These are phyloP conservation scores for Drosophila teissieri DNA, from an alignment of 1,140 invertebrate genomes.

Conservation along the genomic window DNA sequence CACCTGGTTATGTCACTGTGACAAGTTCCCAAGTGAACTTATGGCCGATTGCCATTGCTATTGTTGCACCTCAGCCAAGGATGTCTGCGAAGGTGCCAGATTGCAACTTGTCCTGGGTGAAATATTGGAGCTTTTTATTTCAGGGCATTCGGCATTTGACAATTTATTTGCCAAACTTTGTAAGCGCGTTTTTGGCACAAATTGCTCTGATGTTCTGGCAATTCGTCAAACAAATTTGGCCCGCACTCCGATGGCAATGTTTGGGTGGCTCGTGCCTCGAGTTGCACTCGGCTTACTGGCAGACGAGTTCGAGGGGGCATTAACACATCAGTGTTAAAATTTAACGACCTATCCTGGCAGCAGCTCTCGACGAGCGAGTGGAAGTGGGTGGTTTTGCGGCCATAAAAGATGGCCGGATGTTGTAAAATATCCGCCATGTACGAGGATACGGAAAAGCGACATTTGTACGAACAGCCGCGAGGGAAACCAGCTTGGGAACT, in stretches of 20 bases:
- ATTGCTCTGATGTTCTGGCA: conserved; percentile 75
- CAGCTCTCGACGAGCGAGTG: neutral
- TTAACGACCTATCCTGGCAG: conserved; percentile 58
- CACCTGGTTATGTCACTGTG: neutral
- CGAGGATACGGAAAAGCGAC: conserved; percentile 48
- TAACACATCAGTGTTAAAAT: conserved; percentile 81
- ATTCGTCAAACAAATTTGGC: conserved; percentile 71
- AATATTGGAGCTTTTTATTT: conserved; percentile 50
- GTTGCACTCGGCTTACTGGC: conserved; percentile 32
- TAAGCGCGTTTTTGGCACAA: conserved; percentile 45
- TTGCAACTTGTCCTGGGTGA: conserved; percentile 29
- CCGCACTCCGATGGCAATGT: conserved; percentile 13
- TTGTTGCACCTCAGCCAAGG: conserved; percentile 41
- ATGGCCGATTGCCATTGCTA: conserved; percentile 31
- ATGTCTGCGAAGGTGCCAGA: conserved; percentile 22
- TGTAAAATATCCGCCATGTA: conserved; percentile 76
- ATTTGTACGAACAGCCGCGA: conserved; percentile 26
- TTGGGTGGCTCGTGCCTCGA: conserved; percentile 14
- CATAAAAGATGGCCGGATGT: conserved; percentile 67
- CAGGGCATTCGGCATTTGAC: conserved; percentile 52
- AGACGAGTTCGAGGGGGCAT: conserved; percentile 45
- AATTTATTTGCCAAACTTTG: conserved; percentile 68
- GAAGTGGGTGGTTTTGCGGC: neutral
- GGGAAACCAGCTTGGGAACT: conserved; percentile 12
- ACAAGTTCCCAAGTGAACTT: conserved; percentile 5